Evolutionary conservation across 2,888 invertebrate genomes (phyloP).

Genomic region (Cephonodes hylas): DNA sequence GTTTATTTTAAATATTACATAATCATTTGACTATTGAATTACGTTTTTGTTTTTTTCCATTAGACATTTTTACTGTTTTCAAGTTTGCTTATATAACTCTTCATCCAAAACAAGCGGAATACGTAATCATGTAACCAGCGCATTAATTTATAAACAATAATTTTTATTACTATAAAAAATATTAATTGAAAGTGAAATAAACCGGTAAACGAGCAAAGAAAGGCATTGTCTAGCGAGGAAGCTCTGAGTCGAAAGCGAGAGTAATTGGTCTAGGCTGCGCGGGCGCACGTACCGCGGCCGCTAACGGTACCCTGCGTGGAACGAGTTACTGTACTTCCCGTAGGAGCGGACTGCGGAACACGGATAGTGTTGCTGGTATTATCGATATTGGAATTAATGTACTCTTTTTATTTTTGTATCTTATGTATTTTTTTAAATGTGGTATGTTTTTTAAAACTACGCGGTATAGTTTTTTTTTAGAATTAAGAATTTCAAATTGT

Average conservation of each 20-base stretch:
- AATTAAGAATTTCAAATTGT: too few relatives aligned
- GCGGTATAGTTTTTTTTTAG: too few relatives aligned
- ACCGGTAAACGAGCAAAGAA: conserved; percentile 38
- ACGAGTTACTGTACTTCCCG: conserved; percentile 58
- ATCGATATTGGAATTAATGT: conserved; percentile 4
- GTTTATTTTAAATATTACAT: background rate
- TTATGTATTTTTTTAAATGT: too few relatives aligned
- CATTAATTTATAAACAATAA: background rate
- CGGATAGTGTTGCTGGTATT: background rate
- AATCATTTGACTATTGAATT: background rate
- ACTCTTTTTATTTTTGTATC: background rate
- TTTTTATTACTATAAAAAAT: background rate
- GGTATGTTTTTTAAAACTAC: background rate
- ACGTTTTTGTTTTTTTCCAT: background rate
- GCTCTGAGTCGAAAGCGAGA: conserved; percentile 70
- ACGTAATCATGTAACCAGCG: background rate
- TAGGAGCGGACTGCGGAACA: conserved; percentile 40
- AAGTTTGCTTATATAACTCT: too few relatives aligned
- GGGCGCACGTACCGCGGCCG: conserved; percentile 38
- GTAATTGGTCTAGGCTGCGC: conserved; percentile 51
- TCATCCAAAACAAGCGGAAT: background rate
- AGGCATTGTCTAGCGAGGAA: conserved; percentile 56
- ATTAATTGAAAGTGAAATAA: conserved; percentile 7
- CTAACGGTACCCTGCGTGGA: conserved; percentile 65
- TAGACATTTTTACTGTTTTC: background rate